phyloP scores from a whole-genome alignment of 2,797 vertebrate species.

The Tragelaphus oryx region DNA sequence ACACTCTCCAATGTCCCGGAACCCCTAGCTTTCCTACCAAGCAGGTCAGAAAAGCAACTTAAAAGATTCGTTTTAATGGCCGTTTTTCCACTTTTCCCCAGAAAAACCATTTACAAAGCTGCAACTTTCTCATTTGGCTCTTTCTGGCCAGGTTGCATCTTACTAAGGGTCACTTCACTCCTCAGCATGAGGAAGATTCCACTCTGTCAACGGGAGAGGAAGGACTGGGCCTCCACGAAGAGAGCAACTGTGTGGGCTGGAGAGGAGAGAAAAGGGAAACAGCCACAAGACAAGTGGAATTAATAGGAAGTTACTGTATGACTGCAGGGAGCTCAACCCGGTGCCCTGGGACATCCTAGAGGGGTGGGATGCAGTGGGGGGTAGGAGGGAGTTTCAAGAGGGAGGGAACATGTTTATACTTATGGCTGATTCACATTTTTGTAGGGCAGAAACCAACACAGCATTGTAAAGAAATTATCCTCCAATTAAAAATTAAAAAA shows the following conservation, averaged over 20 bases:
- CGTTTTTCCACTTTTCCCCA: not conserved
- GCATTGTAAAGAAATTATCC: not conserved
- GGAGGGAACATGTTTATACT: not conserved
- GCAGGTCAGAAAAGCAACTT: constrained; percentile 38
- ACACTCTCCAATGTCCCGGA: constrained; percentile 13
- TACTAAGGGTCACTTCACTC: not conserved
- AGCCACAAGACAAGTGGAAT: not conserved
- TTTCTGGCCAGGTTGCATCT: constrained; percentile 19
- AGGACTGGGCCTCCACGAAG: not conserved
- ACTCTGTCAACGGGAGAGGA: not conserved
- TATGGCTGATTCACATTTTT: not conserved
- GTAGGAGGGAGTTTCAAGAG: not conserved
- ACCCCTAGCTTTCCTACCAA: not conserved
- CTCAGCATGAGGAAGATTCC: not conserved
- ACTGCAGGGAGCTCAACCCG: not conserved
- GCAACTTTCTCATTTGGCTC: not conserved
- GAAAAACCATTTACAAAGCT: not conserved
- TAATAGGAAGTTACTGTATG: not conserved
- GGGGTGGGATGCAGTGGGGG: not conserved
- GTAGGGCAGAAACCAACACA: not conserved
- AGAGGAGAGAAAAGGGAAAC: not conserved
- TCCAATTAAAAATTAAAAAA: not conserved
- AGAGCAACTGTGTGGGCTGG: not conserved
- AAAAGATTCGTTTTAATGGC: not conserved
- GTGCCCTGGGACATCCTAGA: not conserved